Evolutionary conservation across 53 echinoderm and acorn worm species (phyloP), one percentile per base, ranked within the genome.

Genomic region (Glandiceps talaboti): DNA sequence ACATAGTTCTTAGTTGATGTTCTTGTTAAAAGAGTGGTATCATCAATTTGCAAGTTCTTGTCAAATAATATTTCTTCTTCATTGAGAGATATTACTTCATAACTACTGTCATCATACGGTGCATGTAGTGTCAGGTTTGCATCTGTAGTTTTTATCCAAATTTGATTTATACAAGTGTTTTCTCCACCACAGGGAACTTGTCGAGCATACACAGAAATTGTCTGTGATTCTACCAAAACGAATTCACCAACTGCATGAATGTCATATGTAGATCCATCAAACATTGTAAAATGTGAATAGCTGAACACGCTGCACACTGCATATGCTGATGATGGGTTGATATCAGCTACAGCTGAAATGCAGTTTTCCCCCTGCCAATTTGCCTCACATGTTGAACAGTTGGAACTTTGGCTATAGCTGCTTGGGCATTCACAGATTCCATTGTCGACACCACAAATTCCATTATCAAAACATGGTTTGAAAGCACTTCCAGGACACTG

Each of bases 301-400:
- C 89, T 90, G 74, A 85, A 89, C 77, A 94, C 78, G 27, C 87
- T 82, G 81, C 87, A 91, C 1, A 89, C 87, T 74, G 89, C 86
- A 77, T 72, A 84, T 28, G 32, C 6, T 6, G 64, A 12, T 6
- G 6, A 12, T 45, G 64, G 64, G 20, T 45, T 32, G 1, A 78
- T 80, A 31, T 79, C 31, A 30, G 28, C 80, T 26, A 29, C 30
- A 74, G 79, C 76, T 29, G 85, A 33, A 25, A 87, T 88, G 75
- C 94, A 94, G 79, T 94, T 91, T 1, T 26, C 20, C 14, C 94
- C 94, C 29, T 77, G 85, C 91, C 91, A 94, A 1, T 88, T 89
- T 79, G 85, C 79, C 25, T 74, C 79, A 74, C 94, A 94, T 27
- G 64, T 77, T 27, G 84, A 75, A 81, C 94, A 94, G 73, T 84